phyloP scores from a whole-genome alignment of 2,888 invertebrate genomes.

The Aphidoletes aphidimyza region DNA sequence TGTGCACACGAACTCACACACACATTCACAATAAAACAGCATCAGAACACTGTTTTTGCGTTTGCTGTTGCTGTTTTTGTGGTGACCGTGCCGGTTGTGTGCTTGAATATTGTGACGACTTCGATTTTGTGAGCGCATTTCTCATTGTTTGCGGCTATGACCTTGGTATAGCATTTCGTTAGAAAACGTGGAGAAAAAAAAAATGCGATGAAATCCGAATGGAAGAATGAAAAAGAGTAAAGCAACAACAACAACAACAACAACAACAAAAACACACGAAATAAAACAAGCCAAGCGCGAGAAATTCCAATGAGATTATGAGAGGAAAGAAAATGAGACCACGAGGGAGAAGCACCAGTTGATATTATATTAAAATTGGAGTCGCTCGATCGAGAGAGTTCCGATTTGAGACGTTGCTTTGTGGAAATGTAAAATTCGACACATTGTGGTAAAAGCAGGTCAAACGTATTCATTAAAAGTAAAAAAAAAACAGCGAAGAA shows the following conservation, averaged over 20 bases:
- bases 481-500: background rate
- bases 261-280: background rate
- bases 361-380: constrained; percentile 16
- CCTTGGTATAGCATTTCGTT: background rate
- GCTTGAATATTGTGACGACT: background rate
- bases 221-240: background rate
- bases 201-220: background rate
- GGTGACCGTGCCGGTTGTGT: too few relatives aligned
- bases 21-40: too few relatives aligned
- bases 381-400: background rate
- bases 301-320: background rate
- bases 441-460: constrained; percentile 38
- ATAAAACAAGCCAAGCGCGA: background rate
- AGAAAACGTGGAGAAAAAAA: background rate
- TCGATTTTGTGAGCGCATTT: background rate
- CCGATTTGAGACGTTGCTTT: constrained; percentile 7
- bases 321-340: constrained; percentile 3
- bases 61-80: too few relatives aligned
- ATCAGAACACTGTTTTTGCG: too few relatives aligned
- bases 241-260: background rate
- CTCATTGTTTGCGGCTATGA: background rate
- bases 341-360: constrained; percentile 8
- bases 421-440: constrained; percentile 20
- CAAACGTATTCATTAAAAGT: constrained; percentile 33
- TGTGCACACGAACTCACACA: too few relatives aligned